Percentiles rank a stretch among this genome's conserved stretches.
phyloP scores from a whole-genome alignment of 2,797 vertebrate genomes.

The Sebastes melanostomus region DNA sequence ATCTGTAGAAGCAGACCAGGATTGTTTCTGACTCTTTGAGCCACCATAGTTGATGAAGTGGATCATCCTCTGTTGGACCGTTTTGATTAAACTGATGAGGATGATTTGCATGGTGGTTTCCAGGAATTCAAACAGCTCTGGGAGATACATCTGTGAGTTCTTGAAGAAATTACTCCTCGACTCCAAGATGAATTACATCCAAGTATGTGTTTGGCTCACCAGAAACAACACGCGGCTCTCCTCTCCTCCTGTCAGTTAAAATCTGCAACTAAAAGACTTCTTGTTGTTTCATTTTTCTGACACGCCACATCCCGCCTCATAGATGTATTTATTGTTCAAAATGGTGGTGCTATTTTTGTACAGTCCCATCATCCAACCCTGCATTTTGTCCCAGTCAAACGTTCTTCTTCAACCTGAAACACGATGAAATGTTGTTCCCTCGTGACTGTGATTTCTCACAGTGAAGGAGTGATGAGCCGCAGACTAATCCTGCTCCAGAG shows the following conservation, averaged over 20 bases:
- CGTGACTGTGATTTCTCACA: constrained; percentile 40
- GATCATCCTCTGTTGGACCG: constrained; percentile 21
- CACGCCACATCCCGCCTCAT: neutral
- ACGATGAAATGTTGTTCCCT: constrained; percentile 50
- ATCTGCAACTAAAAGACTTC: constrained; percentile 5
- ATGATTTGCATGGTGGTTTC: constrained; percentile 52
- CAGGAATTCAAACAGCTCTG: constrained; percentile 46
- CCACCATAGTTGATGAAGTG: constrained; percentile 19
- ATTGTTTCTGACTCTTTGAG: constrained; percentile 29
- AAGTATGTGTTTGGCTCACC: constrained; percentile 26
- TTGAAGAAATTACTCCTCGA: constrained; percentile 38
- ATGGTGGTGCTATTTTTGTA: constrained; percentile 1
- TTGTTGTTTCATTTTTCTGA: constrained; percentile 21
- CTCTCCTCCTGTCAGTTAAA: constrained; percentile 21
- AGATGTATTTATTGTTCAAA: constrained; percentile 4
- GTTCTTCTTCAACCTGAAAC: constrained; percentile 36
- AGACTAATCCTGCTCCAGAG: constrained; percentile 58
- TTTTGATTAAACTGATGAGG: constrained; percentile 42
- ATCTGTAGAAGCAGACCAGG: neutral
- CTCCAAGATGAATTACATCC: constrained; percentile 41
- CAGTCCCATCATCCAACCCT: constrained; percentile 1
- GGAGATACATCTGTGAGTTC: constrained; percentile 51
- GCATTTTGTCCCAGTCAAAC: constrained; percentile 23
- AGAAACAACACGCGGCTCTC: constrained; percentile 31
- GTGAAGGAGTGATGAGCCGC: constrained; percentile 48